Conservation (phyloP, 2,113 vertebrate species). For the Planiliza haematocheilus region DNA sequence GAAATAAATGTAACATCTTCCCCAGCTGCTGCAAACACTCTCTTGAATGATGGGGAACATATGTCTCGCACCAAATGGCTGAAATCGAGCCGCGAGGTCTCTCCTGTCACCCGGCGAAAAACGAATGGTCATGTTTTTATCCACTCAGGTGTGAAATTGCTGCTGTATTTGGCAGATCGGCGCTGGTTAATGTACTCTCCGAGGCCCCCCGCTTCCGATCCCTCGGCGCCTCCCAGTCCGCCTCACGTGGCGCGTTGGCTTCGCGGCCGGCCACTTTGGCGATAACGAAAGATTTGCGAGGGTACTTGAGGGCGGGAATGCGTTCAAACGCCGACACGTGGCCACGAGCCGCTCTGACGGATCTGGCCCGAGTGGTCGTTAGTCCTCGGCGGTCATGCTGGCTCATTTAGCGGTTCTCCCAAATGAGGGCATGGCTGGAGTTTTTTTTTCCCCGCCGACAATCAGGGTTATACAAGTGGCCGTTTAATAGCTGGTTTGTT, state of each 20-base stretch:
- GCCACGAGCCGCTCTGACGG: conserved; percentile 46
- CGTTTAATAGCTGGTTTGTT: conserved; percentile 60
- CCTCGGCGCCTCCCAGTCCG: conserved; percentile 19
- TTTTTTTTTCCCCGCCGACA: not conserved
- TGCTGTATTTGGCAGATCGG: conserved; percentile 78
- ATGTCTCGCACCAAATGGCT: conserved; percentile 46
- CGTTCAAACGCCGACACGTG: conserved; percentile 46
- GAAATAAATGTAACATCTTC: conserved; percentile 39
- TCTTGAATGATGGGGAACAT: conserved; percentile 56
- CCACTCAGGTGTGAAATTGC: conserved; percentile 82
- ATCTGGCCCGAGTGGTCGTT: conserved; percentile 43
- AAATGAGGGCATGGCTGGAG: conserved; percentile 44
- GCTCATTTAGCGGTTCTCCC: conserved; percentile 54
- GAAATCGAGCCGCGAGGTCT: conserved; percentile 57
- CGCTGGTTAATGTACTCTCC: conserved; percentile 76
- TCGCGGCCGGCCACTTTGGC: conserved; percentile 51
- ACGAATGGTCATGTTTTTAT: conserved; percentile 78
- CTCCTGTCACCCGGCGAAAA: conserved; percentile 67
- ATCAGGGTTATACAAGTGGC: conserved; percentile 40
- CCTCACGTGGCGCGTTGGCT: conserved; percentile 48
- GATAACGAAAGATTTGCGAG: conserved; percentile 71
- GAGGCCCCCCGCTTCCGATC: conserved; percentile 47
- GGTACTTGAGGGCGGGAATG: conserved; percentile 58
- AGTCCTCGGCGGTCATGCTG: conserved; percentile 42
- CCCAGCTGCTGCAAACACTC: conserved; percentile 6